These are phyloP conservation scores for Petrophora chlorosata DNA, from an alignment of 2,888 invertebrate genomes.

Conservation along the genomic window DNA sequence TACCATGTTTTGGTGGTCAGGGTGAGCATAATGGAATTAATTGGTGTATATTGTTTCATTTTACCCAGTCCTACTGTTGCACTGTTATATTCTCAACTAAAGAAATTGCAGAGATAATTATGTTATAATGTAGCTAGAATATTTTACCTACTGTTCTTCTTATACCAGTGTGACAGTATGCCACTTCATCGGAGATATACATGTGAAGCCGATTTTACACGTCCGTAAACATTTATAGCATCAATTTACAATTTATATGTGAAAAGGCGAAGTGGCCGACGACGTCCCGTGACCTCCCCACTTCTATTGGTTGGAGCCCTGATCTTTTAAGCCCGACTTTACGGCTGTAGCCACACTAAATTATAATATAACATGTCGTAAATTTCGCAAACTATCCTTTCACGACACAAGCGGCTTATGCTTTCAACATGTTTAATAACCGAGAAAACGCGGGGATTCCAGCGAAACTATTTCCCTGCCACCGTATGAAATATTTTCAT, in stretches of 20 bases:
- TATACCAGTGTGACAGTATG: too few species aligned
- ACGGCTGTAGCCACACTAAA: constrained; percentile 76
- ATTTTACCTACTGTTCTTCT: too few species aligned
- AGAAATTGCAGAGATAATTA: too few species aligned
- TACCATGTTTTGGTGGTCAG: too few species aligned
- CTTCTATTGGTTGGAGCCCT: constrained; percentile 46
- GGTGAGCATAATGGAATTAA: too few species aligned
- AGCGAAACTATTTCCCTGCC: neutral
- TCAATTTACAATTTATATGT: constrained; percentile 34
- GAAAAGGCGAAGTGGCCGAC: constrained; percentile 26
- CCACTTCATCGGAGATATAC: too few species aligned
- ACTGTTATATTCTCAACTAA: too few species aligned
- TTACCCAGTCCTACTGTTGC: too few species aligned
- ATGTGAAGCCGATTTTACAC: constrained; percentile 1
- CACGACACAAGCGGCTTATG: constrained; percentile 67
- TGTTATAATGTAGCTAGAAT: too few species aligned
- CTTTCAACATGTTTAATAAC: constrained; percentile 51
- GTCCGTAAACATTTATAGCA: constrained; percentile 20
- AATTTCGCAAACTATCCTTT: constrained; percentile 78
- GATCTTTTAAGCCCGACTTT: constrained; percentile 81
- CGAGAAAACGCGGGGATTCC: constrained; percentile 6
- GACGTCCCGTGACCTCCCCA: constrained; percentile 27
- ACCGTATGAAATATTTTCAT: too few species aligned
- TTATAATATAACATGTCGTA: constrained; percentile 83
- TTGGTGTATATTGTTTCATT: too few species aligned